Percentiles rank a stretch among this genome's conserved stretches.
Conservation (phyloP, 2,888 invertebrate genomes). For the Orthosia gracilis region DNA sequence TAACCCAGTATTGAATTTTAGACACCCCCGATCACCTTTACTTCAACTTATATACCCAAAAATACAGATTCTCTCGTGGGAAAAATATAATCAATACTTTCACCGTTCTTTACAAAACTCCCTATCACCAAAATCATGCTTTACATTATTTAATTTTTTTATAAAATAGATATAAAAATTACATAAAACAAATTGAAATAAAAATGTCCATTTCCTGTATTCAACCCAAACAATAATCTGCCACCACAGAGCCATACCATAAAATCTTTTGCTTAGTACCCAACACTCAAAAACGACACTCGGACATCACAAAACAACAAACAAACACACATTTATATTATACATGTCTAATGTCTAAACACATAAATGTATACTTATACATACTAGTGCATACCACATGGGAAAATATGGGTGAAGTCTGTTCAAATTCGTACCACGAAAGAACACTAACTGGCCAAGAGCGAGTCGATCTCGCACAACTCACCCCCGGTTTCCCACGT, state of each 20-base stretch:
- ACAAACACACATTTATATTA: constrained; percentile 34
- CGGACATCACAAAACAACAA: constrained; percentile 52
- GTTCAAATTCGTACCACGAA: too few relatives aligned
- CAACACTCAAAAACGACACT: constrained; percentile 43
- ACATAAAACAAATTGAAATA: background rate
- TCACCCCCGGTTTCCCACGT: too few relatives aligned
- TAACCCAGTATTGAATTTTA: constrained; percentile 2
- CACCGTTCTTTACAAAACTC: background rate
- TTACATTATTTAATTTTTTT: too few relatives aligned
- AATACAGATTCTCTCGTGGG: background rate
- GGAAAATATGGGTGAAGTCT: background rate
- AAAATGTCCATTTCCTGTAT: background rate
- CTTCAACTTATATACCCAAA: background rate
- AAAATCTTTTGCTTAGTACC: constrained; percentile 18
- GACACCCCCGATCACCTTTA: background rate
- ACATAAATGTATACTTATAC: constrained; percentile 25
- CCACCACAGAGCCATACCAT: background rate
- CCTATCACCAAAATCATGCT: constrained; percentile 12
- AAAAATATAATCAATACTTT: background rate
- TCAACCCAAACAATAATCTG: background rate
- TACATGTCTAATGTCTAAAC: constrained; percentile 39
- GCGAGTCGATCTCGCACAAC: background rate
- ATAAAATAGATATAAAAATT: background rate
- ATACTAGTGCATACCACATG: constrained; percentile 32
- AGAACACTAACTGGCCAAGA: background rate